These are phyloP conservation scores for Cynopterus sphinx DNA, from an alignment of 2,797 vertebrate species.

Conservation along the genomic window DNA sequence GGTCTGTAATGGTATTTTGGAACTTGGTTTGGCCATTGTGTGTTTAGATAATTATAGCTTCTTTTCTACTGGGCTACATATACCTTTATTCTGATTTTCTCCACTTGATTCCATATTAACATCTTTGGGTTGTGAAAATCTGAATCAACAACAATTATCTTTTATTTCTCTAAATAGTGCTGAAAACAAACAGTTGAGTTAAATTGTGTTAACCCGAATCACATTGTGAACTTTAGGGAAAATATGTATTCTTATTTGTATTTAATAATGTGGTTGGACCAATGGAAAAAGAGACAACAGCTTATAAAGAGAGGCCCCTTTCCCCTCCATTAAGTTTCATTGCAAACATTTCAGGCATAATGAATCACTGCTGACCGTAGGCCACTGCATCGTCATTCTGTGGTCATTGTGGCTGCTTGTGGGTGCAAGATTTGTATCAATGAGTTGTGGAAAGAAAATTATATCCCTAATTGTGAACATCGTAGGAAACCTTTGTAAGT, in stretches of 20 bases:
- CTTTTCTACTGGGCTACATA: neutral
- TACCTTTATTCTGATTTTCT: neutral
- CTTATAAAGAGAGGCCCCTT: constrained; percentile 36
- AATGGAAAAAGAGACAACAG: neutral
- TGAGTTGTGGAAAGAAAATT: constrained; percentile 64
- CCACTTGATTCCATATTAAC: neutral
- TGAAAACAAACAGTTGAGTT: neutral
- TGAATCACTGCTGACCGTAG: constrained; percentile 47
- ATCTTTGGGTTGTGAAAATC: neutral
- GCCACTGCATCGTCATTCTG: neutral
- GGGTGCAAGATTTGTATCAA: constrained; percentile 57
- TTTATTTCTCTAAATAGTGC: neutral
- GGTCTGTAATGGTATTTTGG: neutral
- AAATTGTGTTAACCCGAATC: neutral
- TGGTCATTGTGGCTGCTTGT: constrained; percentile 57
- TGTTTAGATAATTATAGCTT: constrained; percentile 1
- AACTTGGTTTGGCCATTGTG: neutral
- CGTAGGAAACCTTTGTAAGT: neutral
- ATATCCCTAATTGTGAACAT: neutral
- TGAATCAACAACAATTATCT: neutral
- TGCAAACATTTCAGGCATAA: constrained; percentile 58
- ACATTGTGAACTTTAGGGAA: constrained; percentile 56
- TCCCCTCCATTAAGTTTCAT: constrained; percentile 72
- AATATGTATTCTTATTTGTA: constrained; percentile 41
- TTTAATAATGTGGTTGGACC: constrained; percentile 55